Evolutionary conservation across 2,888 invertebrate genomes (phyloP).

Genomic region (Philonicus albiceps): DNA sequence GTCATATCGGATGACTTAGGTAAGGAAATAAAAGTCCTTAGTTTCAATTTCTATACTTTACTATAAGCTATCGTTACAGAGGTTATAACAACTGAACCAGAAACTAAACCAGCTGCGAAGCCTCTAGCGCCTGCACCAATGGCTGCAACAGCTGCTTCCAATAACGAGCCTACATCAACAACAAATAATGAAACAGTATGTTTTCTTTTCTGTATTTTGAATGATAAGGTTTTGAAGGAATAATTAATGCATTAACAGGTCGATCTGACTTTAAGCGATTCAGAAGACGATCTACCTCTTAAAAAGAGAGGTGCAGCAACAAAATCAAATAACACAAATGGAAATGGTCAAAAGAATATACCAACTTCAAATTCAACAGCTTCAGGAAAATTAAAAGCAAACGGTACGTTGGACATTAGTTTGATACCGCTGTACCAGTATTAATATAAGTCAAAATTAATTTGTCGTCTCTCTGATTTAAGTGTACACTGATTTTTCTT

Average conservation of each 20-base stretch:
- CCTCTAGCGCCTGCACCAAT: conserved; percentile 50
- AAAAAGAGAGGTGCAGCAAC: conserved; percentile 67
- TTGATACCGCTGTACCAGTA: background rate
- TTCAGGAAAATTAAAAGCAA: conserved; percentile 52
- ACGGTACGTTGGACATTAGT: conserved; percentile 58
- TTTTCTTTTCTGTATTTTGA: background rate
- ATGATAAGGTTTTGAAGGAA: background rate
- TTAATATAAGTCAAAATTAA: background rate
- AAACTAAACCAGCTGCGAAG: conserved; percentile 54
- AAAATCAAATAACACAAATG: conserved; percentile 54
- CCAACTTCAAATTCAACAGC: background rate
- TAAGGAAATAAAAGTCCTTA: conserved; percentile 58
- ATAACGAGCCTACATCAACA: conserved; percentile 62
- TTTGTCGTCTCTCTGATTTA: background rate
- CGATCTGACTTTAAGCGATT: conserved; percentile 78
- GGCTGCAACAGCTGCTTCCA: conserved; percentile 49
- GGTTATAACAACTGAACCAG: conserved; percentile 50
- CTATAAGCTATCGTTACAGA: conserved; percentile 50
- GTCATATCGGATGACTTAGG: conserved; percentile 81
- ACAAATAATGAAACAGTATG: conserved; percentile 61
- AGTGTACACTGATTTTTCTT: background rate
- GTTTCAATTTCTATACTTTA: conserved; percentile 54
- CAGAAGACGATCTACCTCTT: conserved; percentile 73
- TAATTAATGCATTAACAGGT: conserved; percentile 61
- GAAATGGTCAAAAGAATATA: conserved; percentile 50